Conservation (phyloP, 2,797 vertebrate species). For the Crenuchus spilurus region DNA sequence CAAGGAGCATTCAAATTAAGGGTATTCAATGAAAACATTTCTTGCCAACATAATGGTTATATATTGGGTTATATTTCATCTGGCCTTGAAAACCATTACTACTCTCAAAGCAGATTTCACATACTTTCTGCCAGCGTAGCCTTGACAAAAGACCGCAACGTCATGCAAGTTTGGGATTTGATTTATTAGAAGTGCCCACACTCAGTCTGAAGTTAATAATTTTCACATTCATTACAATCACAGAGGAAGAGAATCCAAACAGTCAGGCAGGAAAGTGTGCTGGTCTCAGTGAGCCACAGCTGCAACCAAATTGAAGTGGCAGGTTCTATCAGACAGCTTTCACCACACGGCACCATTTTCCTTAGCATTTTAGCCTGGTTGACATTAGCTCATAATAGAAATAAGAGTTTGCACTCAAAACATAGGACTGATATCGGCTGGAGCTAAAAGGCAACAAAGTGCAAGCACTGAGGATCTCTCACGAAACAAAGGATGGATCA, state of each 20-base stretch:
- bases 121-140: conserved; percentile 5
- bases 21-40: neutral
- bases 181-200: conserved; percentile 60
- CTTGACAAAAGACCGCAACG: conserved; percentile 20
- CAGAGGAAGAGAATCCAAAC: conserved; percentile 69
- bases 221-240: conserved; percentile 72
- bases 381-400: conserved; percentile 65
- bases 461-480: conserved; percentile 64
- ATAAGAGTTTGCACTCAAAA: conserved; percentile 70
- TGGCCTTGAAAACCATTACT: conserved; percentile 22
- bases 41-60: neutral
- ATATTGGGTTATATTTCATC: neutral
- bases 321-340: conserved; percentile 75
- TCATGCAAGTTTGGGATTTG: conserved; percentile 14
- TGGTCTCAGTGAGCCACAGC: conserved; percentile 66
- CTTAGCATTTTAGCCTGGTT: conserved; percentile 64
- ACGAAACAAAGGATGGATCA: conserved; percentile 70
- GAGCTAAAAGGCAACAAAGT: conserved; percentile 54
- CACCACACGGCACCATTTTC: conserved; percentile 71
- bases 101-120: conserved; percentile 18
- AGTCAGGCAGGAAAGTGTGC: conserved; percentile 72
- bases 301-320: conserved; percentile 75
- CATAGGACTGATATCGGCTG: conserved; percentile 56
- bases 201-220: conserved; percentile 70
- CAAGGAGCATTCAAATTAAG: conserved; percentile 54